Percentiles rank a stretch among this genome's conserved stretches.
phyloP scores from a whole-genome alignment of 2,888 invertebrate genomes.

The Ariolimax columbianus region DNA sequence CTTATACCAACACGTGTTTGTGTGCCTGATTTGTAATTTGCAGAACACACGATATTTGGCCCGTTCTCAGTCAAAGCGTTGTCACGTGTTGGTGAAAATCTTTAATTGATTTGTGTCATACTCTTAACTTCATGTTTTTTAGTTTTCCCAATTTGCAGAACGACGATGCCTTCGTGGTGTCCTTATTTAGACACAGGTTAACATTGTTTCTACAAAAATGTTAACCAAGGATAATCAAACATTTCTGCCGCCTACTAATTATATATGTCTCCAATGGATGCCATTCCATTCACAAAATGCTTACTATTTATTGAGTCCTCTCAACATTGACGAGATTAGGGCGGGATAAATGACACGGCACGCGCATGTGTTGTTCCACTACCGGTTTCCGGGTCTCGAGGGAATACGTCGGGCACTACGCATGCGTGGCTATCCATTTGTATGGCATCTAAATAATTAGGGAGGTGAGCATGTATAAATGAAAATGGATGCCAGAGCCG shows the following conservation, averaged over 20 bases:
- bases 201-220: not conserved
- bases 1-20: too few relatives aligned
- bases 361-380: not conserved
- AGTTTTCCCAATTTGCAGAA: too few relatives aligned
- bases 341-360: not conserved
- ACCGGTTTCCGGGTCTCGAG: not conserved
- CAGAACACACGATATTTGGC: too few relatives aligned
- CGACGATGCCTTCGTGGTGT: not conserved
- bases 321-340: not conserved
- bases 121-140: too few relatives aligned
- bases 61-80: too few relatives aligned
- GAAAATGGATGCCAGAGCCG: not conserved
- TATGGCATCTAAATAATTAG: constrained; percentile 2
- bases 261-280: not conserved
- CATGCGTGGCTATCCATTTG: constrained; percentile 30
- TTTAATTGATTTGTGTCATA: too few relatives aligned
- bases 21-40: too few relatives aligned
- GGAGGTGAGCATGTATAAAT: not conserved
- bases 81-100: too few relatives aligned
- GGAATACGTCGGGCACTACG: not conserved
- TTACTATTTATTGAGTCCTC: not conserved
- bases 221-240: not conserved
- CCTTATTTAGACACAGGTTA: not conserved
- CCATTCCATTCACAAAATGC: not conserved
- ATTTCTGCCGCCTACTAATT: not conserved